These are phyloP conservation scores for Tringa solitaria DNA, from an alignment of 2,113 vertebrate species.

Conservation along the genomic window DNA sequence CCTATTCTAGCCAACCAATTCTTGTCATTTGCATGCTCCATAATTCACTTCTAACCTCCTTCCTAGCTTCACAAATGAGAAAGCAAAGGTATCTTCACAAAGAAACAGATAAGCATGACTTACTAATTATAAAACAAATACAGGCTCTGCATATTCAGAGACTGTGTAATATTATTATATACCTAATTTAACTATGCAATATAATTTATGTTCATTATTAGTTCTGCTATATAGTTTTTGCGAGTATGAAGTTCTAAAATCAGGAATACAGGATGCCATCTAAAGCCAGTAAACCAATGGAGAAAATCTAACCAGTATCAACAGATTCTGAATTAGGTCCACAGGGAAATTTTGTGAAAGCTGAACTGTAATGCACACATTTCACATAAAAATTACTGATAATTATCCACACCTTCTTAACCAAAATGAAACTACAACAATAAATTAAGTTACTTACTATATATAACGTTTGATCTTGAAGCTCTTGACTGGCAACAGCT, in stretches of 20 bases:
- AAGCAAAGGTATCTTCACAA: no score
- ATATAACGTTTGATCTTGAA: conserved; percentile 83
- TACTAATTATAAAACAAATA: neutral
- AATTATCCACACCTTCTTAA: neutral
- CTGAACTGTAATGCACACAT: neutral
- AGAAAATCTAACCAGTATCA: neutral
- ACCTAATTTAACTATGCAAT: neutral
- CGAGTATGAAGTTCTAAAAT: neutral
- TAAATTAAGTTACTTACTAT: conserved; percentile 81
- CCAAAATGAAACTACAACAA: neutral
- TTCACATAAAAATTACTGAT: neutral
- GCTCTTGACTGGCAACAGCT: conserved; percentile 52
- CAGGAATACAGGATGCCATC: neutral
- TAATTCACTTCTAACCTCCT: neutral
- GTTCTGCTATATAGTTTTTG: neutral
- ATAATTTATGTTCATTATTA: neutral
- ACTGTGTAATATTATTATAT: neutral
- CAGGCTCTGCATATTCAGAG: neutral
- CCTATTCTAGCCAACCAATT: neutral
- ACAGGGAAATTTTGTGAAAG: neutral
- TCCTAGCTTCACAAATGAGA: neutral
- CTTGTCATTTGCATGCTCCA: neutral
- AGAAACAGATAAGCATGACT: neutral
- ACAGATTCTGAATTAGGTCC: neutral
- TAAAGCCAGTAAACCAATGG: neutral